Conservation (phyloP, 2,797 vertebrate genomes). For the Rhinella marina region DNA sequence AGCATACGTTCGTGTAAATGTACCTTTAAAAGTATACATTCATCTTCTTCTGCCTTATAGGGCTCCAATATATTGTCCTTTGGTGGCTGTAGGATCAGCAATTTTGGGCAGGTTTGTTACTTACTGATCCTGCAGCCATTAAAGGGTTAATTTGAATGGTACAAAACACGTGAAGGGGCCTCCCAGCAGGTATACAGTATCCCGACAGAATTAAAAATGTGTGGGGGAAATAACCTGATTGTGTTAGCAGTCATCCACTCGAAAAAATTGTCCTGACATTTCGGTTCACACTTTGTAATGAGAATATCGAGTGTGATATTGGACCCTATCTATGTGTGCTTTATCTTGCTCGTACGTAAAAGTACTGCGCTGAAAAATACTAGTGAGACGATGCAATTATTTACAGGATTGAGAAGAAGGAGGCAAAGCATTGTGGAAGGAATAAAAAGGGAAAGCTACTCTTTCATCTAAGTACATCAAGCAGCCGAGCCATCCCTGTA, state of each 20-base stretch:
- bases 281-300: slow-evolving; percentile 59
- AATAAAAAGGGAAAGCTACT: slow-evolving; percentile 34
- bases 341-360: slow-evolving; percentile 43
- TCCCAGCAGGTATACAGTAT: slow-evolving; percentile 14
- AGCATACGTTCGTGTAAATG: no score
- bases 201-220: slow-evolving; percentile 35
- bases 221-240: slow-evolving; percentile 27
- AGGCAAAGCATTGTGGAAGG: slow-evolving; percentile 41
- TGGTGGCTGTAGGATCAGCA: background rate
- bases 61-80: background rate
- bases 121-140: background rate
- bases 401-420: slow-evolving; percentile 31
- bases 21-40: no score
- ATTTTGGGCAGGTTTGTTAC: background rate
- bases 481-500: slow-evolving; percentile 30
- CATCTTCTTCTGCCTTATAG: background rate
- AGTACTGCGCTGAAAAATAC: slow-evolving; percentile 15
- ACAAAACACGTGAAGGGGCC: background rate
- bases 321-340: slow-evolving; percentile 30
- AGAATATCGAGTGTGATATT: slow-evolving; percentile 61
- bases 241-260: slow-evolving; percentile 47
- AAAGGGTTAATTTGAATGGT: slow-evolving; percentile 23
- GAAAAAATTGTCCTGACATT: slow-evolving; percentile 51
- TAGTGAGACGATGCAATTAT: slow-evolving; percentile 47
- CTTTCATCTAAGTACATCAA: slow-evolving; percentile 34